Conservation (phyloP, 2,113 vertebrate genomes). For the Nothocercus nigrocapillus region DNA sequence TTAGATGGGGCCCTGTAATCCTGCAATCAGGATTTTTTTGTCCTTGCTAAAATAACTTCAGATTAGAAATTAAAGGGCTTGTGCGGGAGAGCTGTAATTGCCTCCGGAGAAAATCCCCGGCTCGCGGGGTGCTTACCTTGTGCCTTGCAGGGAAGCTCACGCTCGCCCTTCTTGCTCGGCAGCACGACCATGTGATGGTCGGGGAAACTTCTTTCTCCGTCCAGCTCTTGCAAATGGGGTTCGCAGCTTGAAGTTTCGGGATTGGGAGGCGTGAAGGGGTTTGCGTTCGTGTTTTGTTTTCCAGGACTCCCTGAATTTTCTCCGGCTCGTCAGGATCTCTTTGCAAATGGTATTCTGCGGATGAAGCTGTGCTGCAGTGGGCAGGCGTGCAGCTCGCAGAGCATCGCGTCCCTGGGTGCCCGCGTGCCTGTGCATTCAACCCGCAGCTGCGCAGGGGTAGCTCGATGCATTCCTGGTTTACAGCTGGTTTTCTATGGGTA, state of each 20-base stretch:
- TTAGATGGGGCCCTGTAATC: not conserved
- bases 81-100: conserved; percentile 11
- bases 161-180: not conserved
- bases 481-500: not conserved
- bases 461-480: not conserved
- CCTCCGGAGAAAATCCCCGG: not conserved
- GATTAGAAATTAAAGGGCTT: conserved; percentile 43
- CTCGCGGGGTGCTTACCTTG: not conserved
- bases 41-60: conserved; percentile 25
- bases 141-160: not conserved
- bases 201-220: not conserved
- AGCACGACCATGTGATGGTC: not conserved
- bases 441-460: too few relatives aligned
- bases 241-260: not conserved
- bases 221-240: not conserved
- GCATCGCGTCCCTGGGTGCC: rapidly evolving
- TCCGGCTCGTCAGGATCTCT: not conserved
- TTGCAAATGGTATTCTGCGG: not conserved
- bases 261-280: too few relatives aligned
- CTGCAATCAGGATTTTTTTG: not conserved
- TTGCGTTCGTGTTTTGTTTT: not conserved
- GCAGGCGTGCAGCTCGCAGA: not conserved
- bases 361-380: not conserved
- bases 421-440: not conserved
- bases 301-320: not conserved